These are phyloP conservation scores for Oscheius sp. DNA, from an alignment of 2,888 invertebrate species.

Conservation along the genomic window DNA sequence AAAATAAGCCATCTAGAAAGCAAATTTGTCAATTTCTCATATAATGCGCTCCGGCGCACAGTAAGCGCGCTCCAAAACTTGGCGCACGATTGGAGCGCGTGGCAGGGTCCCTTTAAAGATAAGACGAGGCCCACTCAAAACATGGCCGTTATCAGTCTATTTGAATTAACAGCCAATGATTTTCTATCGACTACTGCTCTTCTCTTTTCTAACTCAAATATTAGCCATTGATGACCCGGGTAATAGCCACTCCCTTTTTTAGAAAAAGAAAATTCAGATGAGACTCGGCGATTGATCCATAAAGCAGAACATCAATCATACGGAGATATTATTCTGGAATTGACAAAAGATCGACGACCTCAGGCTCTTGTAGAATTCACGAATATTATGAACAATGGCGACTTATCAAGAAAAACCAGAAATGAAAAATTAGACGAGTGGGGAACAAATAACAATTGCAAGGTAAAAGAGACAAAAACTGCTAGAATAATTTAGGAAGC, in stretches of 20 bases:
- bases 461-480: background rate
- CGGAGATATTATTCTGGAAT: background rate
- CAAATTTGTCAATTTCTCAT: too few relatives aligned
- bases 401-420: slow-evolving; percentile 4
- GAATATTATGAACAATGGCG: slow-evolving; percentile 12
- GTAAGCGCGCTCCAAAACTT: too few relatives aligned
- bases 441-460: slow-evolving; percentile 11
- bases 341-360: slow-evolving; percentile 5
- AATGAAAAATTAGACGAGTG: slow-evolving; percentile 18
- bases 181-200: too few relatives aligned
- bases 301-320: slow-evolving; percentile 9
- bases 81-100: too few relatives aligned
- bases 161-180: too few relatives aligned
- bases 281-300: background rate
- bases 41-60: too few relatives aligned
- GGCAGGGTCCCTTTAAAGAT: too few relatives aligned
- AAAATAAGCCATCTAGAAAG: too few relatives aligned
- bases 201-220: too few relatives aligned
- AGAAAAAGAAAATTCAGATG: background rate
- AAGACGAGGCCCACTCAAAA: too few relatives aligned
- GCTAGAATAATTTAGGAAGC: background rate
- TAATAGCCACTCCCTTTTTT: background rate
- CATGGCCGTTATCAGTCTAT: too few relatives aligned
- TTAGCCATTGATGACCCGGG: too few relatives aligned
- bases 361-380: background rate